Base-by-base conservation (phyloP, 2,797 vertebrate genomes). In the Pempheris klunzingeri region DNA sequence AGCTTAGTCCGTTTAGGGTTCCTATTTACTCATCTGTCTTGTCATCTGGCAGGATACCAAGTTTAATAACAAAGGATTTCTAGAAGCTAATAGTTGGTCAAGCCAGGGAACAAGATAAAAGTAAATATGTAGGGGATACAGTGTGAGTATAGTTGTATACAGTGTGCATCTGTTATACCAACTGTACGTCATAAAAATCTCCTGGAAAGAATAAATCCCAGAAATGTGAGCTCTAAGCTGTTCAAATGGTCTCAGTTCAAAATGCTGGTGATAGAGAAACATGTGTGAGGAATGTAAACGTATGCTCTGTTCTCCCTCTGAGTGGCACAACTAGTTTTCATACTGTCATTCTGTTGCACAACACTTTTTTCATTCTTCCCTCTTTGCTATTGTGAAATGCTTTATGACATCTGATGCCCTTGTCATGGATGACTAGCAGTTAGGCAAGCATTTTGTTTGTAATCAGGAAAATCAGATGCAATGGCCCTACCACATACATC, bases 341-440 rank as follows among this genome's bases (percentile, higher is more conserved):
- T 18, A 7, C 5, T 39, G 6, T 60, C 14, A 32, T 59, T 76
- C 18, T 59, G n/a, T 80, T 83, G 65, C 80, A 64, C n/a, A 85
- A 85, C 47, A 26, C 28, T 46, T 61, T 65, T 49, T 26, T 2
- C 6, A 14, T 44, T 36, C 39, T 73, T 80, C 49, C 50, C 47
- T 24, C 2, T 55, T 57, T 57, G 20, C 14, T 58, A 3, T 80
- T 79, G 60, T 69, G 72, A 72, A 88, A 78, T 49, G 12, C 18
- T 69, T 9, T 41, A 17, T 77, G 55, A 20, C 60, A 77, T 74
- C 54, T 77, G 36, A 73, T 78, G 38, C 60, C 41, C 59, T 34
- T 47, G 36, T 26, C 36, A 24, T n/a, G 20, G 22, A 47, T 58
- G 50, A 59, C 4, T 38, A 20, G 24, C 55, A 43, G 46, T 54